phyloP scores from a whole-genome alignment of 2,113 vertebrate species.

The Romanogobio albipinnatus region DNA sequence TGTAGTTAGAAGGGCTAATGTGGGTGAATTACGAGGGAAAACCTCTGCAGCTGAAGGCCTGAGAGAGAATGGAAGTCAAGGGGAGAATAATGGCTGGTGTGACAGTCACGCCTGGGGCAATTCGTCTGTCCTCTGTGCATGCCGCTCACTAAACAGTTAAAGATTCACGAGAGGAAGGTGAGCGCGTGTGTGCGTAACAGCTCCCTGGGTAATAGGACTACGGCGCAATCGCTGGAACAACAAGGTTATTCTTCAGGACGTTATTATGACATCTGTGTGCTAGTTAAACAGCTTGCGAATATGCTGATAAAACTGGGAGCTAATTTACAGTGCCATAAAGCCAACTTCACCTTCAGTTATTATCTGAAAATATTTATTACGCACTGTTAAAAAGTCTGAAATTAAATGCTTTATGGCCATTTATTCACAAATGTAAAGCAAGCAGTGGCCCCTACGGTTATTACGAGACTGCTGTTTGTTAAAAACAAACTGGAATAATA shows the following conservation, averaged over 20 bases:
- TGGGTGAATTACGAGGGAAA: conserved; percentile 55
- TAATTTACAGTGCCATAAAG: conserved; percentile 68
- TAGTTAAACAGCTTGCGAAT: conserved; percentile 68
- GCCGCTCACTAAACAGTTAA: conserved; percentile 62
- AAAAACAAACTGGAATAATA: conserved; percentile 69
- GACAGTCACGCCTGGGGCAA: conserved; percentile 56
- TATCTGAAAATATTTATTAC: conserved; percentile 69
- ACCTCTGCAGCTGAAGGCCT: conserved; percentile 34
- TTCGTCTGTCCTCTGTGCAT: conserved; percentile 43
- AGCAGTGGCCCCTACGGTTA: conserved; percentile 56
- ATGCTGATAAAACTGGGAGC: conserved; percentile 63
- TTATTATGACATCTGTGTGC: conserved; percentile 68
- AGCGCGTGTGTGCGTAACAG: conserved; percentile 25
- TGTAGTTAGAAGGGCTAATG: conserved; percentile 47
- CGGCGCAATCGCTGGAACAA: conserved; percentile 59
- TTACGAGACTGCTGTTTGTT: conserved; percentile 64
- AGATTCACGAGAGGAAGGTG: conserved; percentile 51
- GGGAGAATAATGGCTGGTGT: conserved; percentile 51
- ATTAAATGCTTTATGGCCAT: conserved; percentile 69
- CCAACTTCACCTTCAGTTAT: conserved; percentile 68
- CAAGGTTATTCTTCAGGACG: conserved; percentile 68
- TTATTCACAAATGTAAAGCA: conserved; percentile 65
- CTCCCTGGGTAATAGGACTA: conserved; percentile 58
- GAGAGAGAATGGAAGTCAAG: conserved; percentile 52
- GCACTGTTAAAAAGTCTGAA: conserved; percentile 66